These are phyloP conservation scores for Rattus rattus DNA, from an alignment of 2,113 vertebrate genomes.

Conservation along the genomic window DNA sequence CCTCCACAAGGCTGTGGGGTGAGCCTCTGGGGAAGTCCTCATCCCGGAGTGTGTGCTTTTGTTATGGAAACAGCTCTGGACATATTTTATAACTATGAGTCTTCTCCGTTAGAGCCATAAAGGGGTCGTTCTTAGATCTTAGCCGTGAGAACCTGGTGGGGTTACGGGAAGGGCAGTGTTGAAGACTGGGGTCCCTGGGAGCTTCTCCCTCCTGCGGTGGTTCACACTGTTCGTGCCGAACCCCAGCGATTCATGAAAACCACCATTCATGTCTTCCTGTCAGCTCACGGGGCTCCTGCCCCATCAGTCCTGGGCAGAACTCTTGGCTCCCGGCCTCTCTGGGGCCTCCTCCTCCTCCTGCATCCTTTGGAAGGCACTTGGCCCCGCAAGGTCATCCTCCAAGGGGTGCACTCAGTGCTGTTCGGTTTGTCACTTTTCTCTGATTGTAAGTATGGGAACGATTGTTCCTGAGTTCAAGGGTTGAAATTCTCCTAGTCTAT, in stretches of 20 bases:
- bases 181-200: not conserved
- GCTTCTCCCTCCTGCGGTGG: not conserved
- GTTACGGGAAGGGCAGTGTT: not conserved
- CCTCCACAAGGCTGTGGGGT: not conserved
- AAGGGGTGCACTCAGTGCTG: not conserved
- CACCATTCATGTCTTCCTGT: not conserved
- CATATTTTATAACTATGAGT: not conserved
- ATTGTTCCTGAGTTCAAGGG: not conserved
- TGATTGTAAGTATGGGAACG: not conserved
- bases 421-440: not conserved
- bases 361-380: not conserved
- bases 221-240: not conserved
- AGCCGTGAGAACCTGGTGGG: not conserved
- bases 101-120: not conserved
- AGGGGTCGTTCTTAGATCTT: not conserved
- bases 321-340: not conserved
- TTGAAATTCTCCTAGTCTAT: not conserved
- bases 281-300: not conserved
- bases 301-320: not conserved
- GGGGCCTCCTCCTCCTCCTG: not conserved
- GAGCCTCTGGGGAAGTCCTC: not conserved
- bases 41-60: not conserved
- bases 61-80: not conserved
- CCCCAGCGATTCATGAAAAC: not conserved
- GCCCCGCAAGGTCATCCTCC: not conserved